phyloP scores from a whole-genome alignment of 2,797 vertebrate species.

The Sebastes aleutianus region DNA sequence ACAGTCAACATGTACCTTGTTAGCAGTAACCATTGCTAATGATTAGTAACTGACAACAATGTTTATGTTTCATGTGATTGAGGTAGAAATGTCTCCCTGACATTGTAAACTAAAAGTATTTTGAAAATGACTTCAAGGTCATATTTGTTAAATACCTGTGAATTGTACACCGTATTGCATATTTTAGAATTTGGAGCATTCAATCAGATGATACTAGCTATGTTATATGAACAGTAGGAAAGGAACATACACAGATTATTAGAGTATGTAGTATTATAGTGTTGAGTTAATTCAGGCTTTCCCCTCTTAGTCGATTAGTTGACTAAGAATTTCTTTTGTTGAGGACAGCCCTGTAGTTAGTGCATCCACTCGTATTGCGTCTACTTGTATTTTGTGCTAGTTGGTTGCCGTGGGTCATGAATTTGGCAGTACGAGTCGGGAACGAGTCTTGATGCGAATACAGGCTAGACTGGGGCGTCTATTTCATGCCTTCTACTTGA shows the following conservation, averaged over 20 bases:
- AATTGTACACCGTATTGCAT: not conserved
- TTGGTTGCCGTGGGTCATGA: not conserved
- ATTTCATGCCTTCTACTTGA: not conserved
- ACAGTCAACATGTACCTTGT: not conserved
- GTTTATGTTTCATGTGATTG: not conserved
- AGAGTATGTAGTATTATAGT: not conserved
- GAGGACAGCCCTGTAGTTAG: too few species aligned
- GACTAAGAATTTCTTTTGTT: too few species aligned
- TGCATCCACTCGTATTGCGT: too few species aligned
- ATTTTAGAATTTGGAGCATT: not conserved
- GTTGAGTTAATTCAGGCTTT: not conserved
- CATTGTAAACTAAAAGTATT: not conserved
- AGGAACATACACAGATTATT: not conserved
- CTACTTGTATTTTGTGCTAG: not conserved
- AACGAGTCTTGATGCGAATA: not conserved
- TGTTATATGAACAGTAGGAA: not conserved
- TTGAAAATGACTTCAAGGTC: not conserved
- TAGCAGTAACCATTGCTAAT: not conserved
- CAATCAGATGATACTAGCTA: not conserved
- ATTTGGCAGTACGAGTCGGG: not conserved
- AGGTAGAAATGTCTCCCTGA: not conserved
- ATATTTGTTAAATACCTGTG: not conserved
- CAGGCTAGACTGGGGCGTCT: not conserved
- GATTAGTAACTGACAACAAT: not conserved
- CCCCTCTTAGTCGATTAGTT: too few species aligned